Conservation (phyloP, 2,113 vertebrate species). For the Patagioenas fasciata region DNA sequence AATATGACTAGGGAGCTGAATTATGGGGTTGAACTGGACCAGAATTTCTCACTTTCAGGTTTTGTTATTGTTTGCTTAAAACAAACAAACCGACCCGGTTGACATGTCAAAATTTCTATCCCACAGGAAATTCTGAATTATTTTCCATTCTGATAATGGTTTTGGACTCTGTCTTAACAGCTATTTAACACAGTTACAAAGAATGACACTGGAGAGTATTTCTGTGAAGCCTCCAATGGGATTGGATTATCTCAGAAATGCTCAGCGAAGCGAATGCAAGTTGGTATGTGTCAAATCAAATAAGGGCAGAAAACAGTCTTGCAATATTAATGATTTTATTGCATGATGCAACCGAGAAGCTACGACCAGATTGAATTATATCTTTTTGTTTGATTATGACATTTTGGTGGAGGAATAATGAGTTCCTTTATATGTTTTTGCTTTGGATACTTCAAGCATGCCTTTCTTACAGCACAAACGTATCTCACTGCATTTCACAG, state of each 20-base stretch:
- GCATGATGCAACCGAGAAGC: background rate
- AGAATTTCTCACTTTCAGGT: background rate
- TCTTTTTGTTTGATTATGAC: background rate
- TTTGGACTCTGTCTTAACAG: slow-evolving; percentile 70
- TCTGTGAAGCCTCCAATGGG: slow-evolving; percentile 88
- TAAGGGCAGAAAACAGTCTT: background rate
- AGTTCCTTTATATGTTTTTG: background rate
- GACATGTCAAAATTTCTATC: background rate
- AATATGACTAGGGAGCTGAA: background rate
- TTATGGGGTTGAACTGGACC: background rate
- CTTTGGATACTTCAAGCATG: background rate
- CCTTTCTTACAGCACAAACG: background rate
- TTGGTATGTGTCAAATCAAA: slow-evolving; percentile 75
- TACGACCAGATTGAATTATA: background rate
- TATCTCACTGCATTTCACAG: background rate
- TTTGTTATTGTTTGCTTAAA: background rate
- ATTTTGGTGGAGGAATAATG: background rate
- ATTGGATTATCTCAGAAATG: slow-evolving; percentile 86
- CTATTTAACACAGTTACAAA: slow-evolving; percentile 87
- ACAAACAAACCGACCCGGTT: background rate
- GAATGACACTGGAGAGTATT: slow-evolving; percentile 87
- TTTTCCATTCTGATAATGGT: background rate
- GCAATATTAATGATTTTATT: background rate
- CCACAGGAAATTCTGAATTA: background rate
- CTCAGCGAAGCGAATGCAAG: slow-evolving; percentile 82